Base-by-base conservation (phyloP, 2,113 vertebrate species). In the Psittacula cyanocephala region DNA sequence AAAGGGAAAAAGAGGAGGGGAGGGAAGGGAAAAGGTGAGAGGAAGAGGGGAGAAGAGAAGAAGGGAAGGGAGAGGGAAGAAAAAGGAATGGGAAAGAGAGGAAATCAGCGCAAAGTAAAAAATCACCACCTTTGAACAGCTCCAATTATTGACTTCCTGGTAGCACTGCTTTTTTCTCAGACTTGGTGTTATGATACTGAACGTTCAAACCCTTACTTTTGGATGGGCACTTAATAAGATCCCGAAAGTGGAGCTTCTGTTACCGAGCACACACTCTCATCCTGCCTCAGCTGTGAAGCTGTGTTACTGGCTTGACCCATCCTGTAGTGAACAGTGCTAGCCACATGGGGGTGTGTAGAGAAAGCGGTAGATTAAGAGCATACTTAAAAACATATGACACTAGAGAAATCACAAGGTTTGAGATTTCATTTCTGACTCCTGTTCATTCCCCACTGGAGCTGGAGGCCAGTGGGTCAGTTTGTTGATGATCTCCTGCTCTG, bases 261-360 rank as follows among this genome's bases (percentile, higher is more conserved):
- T 22, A 14, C 31, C 10, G 55, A 17, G 14, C 17, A 1, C 6
- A 7, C 37, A 16, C 1, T 6, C 17, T 33, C 13, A 17, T 1
- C 0, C 19, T 31, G 11, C 23, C 13, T 28, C 23, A 41, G 29
- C n/a, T 9, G 33, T 10, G 46, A 46, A 31, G 16, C 12, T 24
- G 15, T 3, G 29, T n/a, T 39, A 9, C 4, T 10, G 6, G 31
- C 2, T 20, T 13, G 64, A 81, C 35, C 11, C n/a, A 19, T 11
- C 39, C 29, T 75, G 89, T 77, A 93, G 55, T 70, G 49, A 79
- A 35, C 3, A 10, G 18, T 44, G 35, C 28, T 9, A 33, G 24
- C 76, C 88, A 89, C 88, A 22, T 6, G 77, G 67, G 23, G 71
- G 62, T 27, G 76, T 65, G 35, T 55, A 70, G 55, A 46, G 77